These are phyloP conservation scores for Conus ventricosus DNA, from an alignment of 1,140 invertebrate genomes.

Conservation along the genomic window DNA sequence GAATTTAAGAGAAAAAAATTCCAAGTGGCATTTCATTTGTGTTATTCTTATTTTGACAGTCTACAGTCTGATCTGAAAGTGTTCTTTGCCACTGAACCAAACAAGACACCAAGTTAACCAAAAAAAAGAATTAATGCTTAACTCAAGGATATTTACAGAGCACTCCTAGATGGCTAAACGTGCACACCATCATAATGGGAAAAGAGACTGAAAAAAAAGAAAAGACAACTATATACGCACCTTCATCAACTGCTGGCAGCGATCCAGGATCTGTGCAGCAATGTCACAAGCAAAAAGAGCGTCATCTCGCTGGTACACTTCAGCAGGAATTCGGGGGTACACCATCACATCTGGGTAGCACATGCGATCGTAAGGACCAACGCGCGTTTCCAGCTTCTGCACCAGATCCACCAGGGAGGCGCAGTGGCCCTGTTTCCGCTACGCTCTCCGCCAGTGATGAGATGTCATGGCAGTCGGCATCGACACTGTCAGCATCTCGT, in stretches of 20 bases:
- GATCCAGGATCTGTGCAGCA: conserved; percentile 27
- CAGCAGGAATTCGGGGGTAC: conserved; percentile 29
- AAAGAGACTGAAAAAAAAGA: too few species aligned
- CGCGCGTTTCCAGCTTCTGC: not conserved
- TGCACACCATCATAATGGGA: too few species aligned
- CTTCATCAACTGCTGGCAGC: not conserved
- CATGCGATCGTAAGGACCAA: conserved; percentile 36
- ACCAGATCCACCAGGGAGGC: conserved; percentile 9
- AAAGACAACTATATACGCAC: not conserved
- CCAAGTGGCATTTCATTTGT: too few species aligned
- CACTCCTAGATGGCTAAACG: too few species aligned
- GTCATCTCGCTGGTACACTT: conserved; percentile 36
- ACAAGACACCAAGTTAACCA: too few species aligned
- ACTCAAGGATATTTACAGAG: too few species aligned
- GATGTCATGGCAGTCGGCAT: conserved; percentile 23
- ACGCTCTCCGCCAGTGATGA: not conserved
- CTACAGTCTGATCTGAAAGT: too few species aligned
- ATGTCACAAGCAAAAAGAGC: conserved; percentile 21
- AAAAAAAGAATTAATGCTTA: too few species aligned
- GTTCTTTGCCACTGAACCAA: too few species aligned
- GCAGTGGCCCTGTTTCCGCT: not conserved
- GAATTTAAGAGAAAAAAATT: too few species aligned
- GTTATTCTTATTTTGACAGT: too few species aligned
- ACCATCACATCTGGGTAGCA: conserved; percentile 43
- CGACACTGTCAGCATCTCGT: conserved; percentile 9